Evolutionary conservation across 2,113 vertebrate genomes (phyloP), one percentile per base, ranked within the genome.

Genomic region (Cygnus buccinator): DNA sequence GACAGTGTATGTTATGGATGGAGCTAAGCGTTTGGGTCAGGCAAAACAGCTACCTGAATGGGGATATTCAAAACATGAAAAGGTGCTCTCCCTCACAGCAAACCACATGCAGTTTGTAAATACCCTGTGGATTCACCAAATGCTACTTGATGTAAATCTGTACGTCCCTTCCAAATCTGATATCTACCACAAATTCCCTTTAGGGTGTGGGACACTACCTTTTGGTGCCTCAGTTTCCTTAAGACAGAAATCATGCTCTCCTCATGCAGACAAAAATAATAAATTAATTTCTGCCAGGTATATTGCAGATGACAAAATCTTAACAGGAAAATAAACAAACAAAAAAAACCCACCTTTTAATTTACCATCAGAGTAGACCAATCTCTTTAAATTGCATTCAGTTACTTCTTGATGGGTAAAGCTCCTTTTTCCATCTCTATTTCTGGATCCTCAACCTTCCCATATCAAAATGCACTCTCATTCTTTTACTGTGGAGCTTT

Each of bases 401-500:
- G 71, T 81, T 94, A 94, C 62, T 57, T 88, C 88, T 73, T 71
- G 90, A 96, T 97, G 70, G 29, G 21, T 54, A 76, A 78, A 94
- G 58, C 62, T 92, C 46, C 71, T 65, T 79, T 95, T 90, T 85
- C 59, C 10, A 77, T 91, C 33, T 46, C 50, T 8, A 31, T 89
- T 62, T 87, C 82, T 76, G 59, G 12, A 79, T 94, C 28, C 31
- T 93, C 35, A 89, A 85, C 55, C 62, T 94, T 84, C 76, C 67
- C 46, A 67, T 92, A 96, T 95, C 84, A 97, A 91, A 95, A 87
- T 84, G 44, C 78, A 93, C 89, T 95, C 81, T 94, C 92, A 94
- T 76, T 96, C 83, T 94, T 93, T 95, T 82, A 86, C 90, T 94
- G 41, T 73, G 92, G 75, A 87, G 89, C 94, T 92, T 98, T 97